These are phyloP conservation scores for Tachypleus tridentatus DNA, from an alignment of 1,140 invertebrate species.

Conservation along the genomic window DNA sequence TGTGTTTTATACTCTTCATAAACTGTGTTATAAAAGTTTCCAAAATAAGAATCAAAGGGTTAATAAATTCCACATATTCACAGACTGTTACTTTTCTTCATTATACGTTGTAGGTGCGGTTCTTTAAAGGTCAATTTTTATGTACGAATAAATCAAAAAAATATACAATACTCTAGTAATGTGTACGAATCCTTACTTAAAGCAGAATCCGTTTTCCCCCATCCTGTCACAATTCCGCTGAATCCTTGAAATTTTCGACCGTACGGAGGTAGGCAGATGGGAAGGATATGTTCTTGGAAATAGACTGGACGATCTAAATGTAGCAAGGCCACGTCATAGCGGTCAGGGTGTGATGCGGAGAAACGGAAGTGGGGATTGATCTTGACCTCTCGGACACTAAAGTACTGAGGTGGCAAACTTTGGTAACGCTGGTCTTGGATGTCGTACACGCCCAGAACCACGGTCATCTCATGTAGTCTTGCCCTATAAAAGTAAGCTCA, in stretches of 20 bases:
- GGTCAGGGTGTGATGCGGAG: conserved; percentile 64
- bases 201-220: conserved; percentile 69
- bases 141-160: too few relatives aligned
- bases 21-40: too few relatives aligned
- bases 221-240: conserved; percentile 52
- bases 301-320: conserved; percentile 53
- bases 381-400: conserved; percentile 53
- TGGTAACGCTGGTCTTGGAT: conserved; percentile 52
- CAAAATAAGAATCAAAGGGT: too few relatives aligned
- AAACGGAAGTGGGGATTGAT: conserved; percentile 72
- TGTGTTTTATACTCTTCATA: too few relatives aligned
- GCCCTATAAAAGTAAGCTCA: conserved; percentile 35
- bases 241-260: conserved; percentile 29
- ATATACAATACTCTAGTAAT: too few relatives aligned
- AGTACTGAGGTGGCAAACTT: conserved; percentile 51
- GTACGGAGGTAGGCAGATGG: conserved; percentile 57
- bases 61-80: too few relatives aligned
- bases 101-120: too few relatives aligned
- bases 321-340: conserved; percentile 63
- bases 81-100: too few relatives aligned
- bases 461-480: conserved; percentile 54
- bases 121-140: too few relatives aligned
- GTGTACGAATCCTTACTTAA: conserved; percentile 28
- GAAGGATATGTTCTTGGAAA: conserved; percentile 55
- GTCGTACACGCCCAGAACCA: conserved; percentile 66